phyloP scores from a whole-genome alignment of 2,888 invertebrate species.

The Crepidodera aurea region DNA sequence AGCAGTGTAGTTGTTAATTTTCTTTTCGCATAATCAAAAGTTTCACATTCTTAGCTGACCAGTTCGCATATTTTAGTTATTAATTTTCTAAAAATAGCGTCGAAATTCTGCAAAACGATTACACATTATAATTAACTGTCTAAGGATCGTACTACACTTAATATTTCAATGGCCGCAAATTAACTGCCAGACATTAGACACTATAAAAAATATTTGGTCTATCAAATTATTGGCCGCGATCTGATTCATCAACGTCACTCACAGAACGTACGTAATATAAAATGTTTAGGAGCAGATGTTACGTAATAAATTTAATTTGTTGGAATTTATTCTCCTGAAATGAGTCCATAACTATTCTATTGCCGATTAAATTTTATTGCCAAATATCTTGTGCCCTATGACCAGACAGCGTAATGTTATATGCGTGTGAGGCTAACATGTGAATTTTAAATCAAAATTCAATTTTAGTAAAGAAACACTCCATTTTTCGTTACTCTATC shows the following conservation, averaged over 20 bases:
- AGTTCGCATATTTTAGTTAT: too few relatives aligned
- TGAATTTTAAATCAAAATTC: too few relatives aligned
- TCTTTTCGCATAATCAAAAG: too few relatives aligned
- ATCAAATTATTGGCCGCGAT: neutral
- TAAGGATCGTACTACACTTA: too few relatives aligned
- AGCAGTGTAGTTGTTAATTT: too few relatives aligned
- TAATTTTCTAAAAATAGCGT: too few relatives aligned
- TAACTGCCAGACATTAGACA: neutral
- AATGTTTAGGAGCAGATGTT: neutral
- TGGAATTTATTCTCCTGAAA: neutral
- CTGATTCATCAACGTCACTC: neutral
- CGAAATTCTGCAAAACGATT: too few relatives aligned
- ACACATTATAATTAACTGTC: too few relatives aligned
- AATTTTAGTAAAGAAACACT: too few relatives aligned
- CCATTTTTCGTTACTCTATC: too few relatives aligned
- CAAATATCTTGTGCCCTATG: neutral
- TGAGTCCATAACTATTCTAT: neutral
- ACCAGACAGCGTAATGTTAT: neutral
- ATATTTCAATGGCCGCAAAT: neutral
- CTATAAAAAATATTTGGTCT: neutral
- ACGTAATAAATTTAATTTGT: neutral
- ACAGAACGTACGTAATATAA: neutral
- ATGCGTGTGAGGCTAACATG: neutral
- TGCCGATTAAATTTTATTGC: neutral
- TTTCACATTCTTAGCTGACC: too few relatives aligned